Percentiles rank a stretch among this genome's conserved stretches.
Evolutionary conservation across 2,113 vertebrate species (phyloP).

Genomic region (Silurus meridionalis): DNA sequence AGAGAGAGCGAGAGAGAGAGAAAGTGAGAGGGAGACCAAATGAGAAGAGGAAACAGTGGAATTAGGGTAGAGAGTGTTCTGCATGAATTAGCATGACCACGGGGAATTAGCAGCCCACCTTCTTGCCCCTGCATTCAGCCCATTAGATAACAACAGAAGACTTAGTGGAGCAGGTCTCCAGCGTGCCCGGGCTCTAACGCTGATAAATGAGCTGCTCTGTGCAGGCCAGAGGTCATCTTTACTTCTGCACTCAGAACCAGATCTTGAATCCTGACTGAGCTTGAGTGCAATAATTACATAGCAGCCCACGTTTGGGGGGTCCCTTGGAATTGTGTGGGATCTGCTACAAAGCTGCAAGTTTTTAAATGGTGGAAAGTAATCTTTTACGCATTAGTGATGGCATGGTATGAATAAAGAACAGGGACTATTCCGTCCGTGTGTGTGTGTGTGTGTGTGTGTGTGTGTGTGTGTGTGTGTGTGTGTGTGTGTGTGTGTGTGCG

Average conservation of each 20-base stretch:
- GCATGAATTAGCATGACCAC: conserved; percentile 37
- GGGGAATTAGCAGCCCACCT: conserved; percentile 30
- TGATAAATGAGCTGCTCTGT: conserved; percentile 40
- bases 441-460: conserved; percentile 9
- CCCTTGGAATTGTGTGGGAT: background rate
- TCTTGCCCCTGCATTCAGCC: conserved; percentile 19
- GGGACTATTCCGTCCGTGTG: background rate
- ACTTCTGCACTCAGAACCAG: conserved; percentile 22
- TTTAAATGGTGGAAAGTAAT: conserved; percentile 29
- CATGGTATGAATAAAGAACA: conserved; percentile 2
- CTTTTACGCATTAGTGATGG: conserved; percentile 35
- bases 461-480: background rate
- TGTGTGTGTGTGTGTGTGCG: background rate
- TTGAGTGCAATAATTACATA: conserved; percentile 22
- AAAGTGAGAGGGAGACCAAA: background rate
- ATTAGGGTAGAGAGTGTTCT: conserved; percentile 35
- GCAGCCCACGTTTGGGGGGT: conserved; percentile 9
- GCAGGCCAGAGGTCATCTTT: conserved; percentile 34
- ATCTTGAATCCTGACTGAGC: conserved; percentile 15
- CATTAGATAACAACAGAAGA: conserved; percentile 31
- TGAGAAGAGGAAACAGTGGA: conserved; percentile 24
- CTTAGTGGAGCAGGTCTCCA: conserved; percentile 2
- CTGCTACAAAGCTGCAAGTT: background rate
- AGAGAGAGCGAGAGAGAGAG: background rate
- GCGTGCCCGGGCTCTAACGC: background rate